Percentiles rank a stretch among this genome's conserved stretches.
Conservation (phyloP, 2,888 invertebrate species). For the Spialia ferax region DNA sequence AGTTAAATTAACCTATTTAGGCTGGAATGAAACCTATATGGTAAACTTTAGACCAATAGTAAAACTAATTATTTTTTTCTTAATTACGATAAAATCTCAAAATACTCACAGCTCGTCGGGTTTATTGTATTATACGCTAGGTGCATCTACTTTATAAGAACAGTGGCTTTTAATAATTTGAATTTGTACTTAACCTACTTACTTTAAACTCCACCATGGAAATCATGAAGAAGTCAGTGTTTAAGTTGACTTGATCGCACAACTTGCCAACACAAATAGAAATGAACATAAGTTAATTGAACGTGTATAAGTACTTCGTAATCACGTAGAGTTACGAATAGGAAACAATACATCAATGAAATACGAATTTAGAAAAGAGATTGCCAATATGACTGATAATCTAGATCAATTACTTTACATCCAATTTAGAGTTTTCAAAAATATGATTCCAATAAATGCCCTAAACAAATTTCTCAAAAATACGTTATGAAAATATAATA, state of each 20-base stretch:
- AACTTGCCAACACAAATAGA: conserved; percentile 43
- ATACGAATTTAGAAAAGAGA: conserved; percentile 54
- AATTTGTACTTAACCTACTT: conserved; percentile 85
- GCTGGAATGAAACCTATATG: conserved; percentile 77
- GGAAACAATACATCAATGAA: conserved; percentile 46
- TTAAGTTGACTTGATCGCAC: conserved; percentile 45
- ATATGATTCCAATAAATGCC: conserved; percentile 84
- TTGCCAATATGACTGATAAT: conserved; percentile 73
- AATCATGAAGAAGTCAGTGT: conserved; percentile 57
- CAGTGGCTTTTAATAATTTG: conserved; percentile 85
- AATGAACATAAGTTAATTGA: conserved; percentile 49
- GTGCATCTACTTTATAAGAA: conserved; percentile 86
- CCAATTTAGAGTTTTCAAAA: conserved; percentile 84
- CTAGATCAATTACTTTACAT: conserved; percentile 75
- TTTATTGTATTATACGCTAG: conserved; percentile 85
- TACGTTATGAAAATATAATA: conserved; percentile 86
- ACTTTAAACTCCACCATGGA: conserved; percentile 69
- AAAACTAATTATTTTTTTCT: conserved; percentile 75
- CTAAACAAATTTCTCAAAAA: conserved; percentile 86
- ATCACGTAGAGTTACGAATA: conserved; percentile 27
- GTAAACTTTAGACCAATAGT: conserved; percentile 70
- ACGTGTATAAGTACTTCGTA: conserved; percentile 30
- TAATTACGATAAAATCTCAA: conserved; percentile 86
- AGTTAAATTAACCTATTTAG: conserved; percentile 75
- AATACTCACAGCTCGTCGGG: conserved; percentile 86